These are phyloP conservation scores for Cottoperca gobio DNA, from an alignment of 2,797 vertebrate species.

Conservation along the genomic window DNA sequence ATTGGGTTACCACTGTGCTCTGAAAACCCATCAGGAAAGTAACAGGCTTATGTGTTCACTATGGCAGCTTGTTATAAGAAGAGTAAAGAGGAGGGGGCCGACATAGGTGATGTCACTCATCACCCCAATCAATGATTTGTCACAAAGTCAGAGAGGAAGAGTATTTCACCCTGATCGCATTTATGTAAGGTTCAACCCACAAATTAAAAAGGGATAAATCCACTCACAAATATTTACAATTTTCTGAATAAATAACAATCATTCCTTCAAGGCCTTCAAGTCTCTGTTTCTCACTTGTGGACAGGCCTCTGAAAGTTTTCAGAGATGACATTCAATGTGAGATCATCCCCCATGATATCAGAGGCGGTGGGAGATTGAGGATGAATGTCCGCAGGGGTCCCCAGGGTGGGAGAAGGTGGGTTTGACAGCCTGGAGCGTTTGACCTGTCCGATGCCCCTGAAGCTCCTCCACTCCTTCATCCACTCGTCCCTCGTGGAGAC, in stretches of 20 bases:
- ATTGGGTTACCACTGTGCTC: conserved; percentile 72
- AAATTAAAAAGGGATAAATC: conserved; percentile 32
- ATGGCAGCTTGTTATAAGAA: conserved; percentile 65
- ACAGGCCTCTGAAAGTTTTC: conserved; percentile 24
- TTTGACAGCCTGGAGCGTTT: conserved; percentile 55
- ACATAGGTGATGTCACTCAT: conserved; percentile 54
- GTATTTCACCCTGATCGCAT: conserved; percentile 27
- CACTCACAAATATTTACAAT: conserved; percentile 37
- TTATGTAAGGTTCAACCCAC: conserved; percentile 37
- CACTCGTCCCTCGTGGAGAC: conserved; percentile 75
- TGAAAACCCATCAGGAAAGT: conserved; percentile 75
- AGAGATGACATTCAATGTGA: conserved; percentile 57
- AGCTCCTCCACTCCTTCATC: conserved; percentile 86
- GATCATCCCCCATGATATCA: conserved; percentile 50
- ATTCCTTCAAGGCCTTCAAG: conserved; percentile 16
- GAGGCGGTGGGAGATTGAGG: conserved; percentile 11
- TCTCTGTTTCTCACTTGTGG: conserved; percentile 30
- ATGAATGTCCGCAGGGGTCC: conserved; percentile 35
- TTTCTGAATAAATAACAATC: conserved; percentile 70
- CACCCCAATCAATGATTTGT: conserved; percentile 50
- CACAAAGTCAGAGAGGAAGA: conserved; percentile 37
- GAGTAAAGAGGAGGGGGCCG: conserved; percentile 41
- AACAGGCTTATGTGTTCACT: conserved; percentile 73
- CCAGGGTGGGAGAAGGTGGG: conserved; percentile 56
- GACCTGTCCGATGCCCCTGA: conserved; percentile 58